Percentiles rank a stretch among this genome's conserved stretches.
phyloP scores from a whole-genome alignment of 2,797 vertebrate species.

The Anguilla pacifica region DNA sequence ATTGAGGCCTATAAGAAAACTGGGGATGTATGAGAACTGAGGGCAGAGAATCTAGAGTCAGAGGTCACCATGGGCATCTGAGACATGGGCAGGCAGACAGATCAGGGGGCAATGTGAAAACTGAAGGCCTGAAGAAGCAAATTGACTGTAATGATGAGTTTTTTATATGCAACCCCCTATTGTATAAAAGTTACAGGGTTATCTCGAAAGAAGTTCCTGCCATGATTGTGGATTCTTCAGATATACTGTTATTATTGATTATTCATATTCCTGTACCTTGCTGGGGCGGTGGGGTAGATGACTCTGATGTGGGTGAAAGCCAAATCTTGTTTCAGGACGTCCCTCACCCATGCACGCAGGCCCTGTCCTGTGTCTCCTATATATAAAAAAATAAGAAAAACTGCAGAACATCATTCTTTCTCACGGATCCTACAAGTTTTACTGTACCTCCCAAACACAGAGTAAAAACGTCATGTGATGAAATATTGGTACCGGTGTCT shows the following conservation, averaged over 20 bases:
- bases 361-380: constrained; percentile 84
- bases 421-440: neutral
- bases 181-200: neutral
- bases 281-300: constrained; percentile 86
- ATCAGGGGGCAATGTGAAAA: neutral
- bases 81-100: neutral
- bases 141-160: neutral
- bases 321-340: constrained; percentile 78
- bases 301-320: constrained; percentile 83
- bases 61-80: neutral
- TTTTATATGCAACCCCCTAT: neutral
- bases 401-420: neutral
- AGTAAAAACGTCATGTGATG: neutral
- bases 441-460: neutral
- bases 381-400: constrained; percentile 37
- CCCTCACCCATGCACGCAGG: constrained; percentile 79
- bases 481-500: neutral
- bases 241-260: neutral
- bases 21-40: neutral
- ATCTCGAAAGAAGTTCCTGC: neutral
- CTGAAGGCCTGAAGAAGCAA: neutral
- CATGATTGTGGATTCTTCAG: neutral
- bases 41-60: constrained; percentile 21
- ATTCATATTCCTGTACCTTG: constrained; percentile 67
- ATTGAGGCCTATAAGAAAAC: neutral